Percentiles rank a stretch among this genome's conserved stretches.
Evolutionary conservation across 2,113 vertebrate genomes (phyloP).

Genomic region (Raja brachyura): DNA sequence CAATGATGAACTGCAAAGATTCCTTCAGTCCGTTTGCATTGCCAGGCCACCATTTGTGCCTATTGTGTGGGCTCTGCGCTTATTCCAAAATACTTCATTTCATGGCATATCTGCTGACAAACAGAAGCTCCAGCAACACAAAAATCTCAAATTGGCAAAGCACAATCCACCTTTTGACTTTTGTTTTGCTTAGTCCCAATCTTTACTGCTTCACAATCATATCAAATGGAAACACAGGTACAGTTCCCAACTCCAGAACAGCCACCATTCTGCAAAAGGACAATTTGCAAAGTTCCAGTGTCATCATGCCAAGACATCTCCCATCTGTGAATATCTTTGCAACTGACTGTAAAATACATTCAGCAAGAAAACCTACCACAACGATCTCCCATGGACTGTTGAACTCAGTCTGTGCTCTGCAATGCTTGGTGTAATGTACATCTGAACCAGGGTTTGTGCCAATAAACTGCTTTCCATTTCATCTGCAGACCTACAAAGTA

Average conservation of each 20-base stretch:
- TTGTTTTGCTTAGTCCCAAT: background rate
- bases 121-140: background rate
- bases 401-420: background rate
- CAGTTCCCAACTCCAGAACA: background rate
- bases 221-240: background rate
- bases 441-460: background rate
- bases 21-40: background rate
- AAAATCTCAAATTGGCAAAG: background rate
- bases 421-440: background rate
- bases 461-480: background rate
- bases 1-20: background rate
- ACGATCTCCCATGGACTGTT: background rate
- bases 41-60: background rate
- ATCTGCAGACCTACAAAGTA: background rate
- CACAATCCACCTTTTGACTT: background rate
- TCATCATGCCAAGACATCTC: background rate
- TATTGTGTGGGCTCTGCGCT: background rate
- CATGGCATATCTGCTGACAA: background rate
- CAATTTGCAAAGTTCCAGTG: background rate
- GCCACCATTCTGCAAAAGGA: background rate
- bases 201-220: background rate
- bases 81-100: background rate
- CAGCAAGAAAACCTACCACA: background rate
- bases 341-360: background rate
- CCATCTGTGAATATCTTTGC: background rate